These are phyloP conservation scores for Pollenia amentaria DNA, from an alignment of 2,888 invertebrate genomes.

Conservation along the genomic window DNA sequence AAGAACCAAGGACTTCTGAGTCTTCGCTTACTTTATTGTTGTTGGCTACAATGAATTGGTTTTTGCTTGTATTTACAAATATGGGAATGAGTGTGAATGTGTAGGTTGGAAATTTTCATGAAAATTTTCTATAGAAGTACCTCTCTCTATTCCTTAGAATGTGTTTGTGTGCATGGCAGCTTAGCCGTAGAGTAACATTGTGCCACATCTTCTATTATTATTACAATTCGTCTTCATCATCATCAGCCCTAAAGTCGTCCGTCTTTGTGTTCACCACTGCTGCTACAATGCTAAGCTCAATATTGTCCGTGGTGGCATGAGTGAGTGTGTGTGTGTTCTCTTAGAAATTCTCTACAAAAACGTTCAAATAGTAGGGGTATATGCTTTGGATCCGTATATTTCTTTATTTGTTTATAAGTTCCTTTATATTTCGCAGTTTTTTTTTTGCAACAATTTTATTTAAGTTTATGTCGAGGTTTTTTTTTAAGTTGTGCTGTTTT, in stretches of 20 bases:
- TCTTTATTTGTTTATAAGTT: slow-evolving; percentile 48
- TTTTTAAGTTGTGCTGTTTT: not conserved
- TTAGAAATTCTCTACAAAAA: slow-evolving; percentile 26
- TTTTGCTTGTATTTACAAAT: slow-evolving; percentile 53
- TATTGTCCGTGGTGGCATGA: slow-evolving; percentile 5
- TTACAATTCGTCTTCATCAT: slow-evolving; percentile 71
- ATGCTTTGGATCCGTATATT: slow-evolving; percentile 14
- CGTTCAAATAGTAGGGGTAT: slow-evolving; percentile 24
- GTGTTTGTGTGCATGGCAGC: slow-evolving; percentile 17
- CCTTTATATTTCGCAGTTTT: slow-evolving; percentile 3
- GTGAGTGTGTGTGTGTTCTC: not conserved
- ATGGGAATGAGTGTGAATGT: slow-evolving; percentile 20
- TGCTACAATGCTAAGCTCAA: slow-evolving; percentile 4
- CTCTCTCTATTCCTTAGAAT: slow-evolving; percentile 34
- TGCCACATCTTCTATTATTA: slow-evolving; percentile 61
- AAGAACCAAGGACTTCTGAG: slow-evolving; percentile 67
- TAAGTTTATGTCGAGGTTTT: slow-evolving; percentile 17
- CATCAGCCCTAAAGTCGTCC: slow-evolving; percentile 1
- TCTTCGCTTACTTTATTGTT: slow-evolving; percentile 47
- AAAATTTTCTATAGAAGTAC: slow-evolving; percentile 41
- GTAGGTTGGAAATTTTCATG: slow-evolving; percentile 56
- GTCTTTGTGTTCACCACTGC: slow-evolving; percentile 2
- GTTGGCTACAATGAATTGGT: slow-evolving; percentile 61
- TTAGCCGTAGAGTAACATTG: slow-evolving; percentile 54
- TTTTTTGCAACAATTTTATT: slow-evolving; percentile 16